phyloP scores from a whole-genome alignment of 2,113 vertebrate genomes.

The Sisor rabdophorus region DNA sequence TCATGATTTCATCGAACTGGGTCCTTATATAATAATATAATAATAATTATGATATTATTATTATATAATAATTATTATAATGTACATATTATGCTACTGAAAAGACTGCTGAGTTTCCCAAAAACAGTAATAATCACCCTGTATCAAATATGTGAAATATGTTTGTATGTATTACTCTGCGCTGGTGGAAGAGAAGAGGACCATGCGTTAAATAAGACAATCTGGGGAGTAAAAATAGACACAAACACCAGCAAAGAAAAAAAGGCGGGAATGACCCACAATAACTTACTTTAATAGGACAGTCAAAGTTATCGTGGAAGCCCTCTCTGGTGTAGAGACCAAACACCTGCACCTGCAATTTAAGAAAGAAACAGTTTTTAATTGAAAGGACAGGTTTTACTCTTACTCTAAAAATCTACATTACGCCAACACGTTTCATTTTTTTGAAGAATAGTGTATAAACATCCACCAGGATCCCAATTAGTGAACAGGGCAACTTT shows the following conservation, averaged over 20 bases:
- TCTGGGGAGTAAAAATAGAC: neutral
- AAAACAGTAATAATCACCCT: too few relatives aligned
- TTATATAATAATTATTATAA: too few relatives aligned
- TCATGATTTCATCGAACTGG: too few relatives aligned
- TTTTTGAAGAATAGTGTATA: conserved; percentile 38
- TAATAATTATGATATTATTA: too few relatives aligned
- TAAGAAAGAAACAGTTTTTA: conserved; percentile 29
- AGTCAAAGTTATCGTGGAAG: conserved; percentile 95
- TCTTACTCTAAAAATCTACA: conserved; percentile 24
- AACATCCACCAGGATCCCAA: conserved; percentile 66
- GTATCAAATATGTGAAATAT: too few relatives aligned
- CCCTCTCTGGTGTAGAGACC: conserved; percentile 93
- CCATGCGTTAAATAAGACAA: too few relatives aligned
- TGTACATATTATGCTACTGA: too few relatives aligned
- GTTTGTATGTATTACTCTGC: too few relatives aligned
- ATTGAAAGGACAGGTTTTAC: conserved; percentile 10
- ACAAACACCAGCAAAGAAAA: conserved; percentile 11
- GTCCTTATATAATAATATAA: too few relatives aligned
- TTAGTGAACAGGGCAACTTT: conserved; percentile 69
- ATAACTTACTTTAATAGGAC: conserved; percentile 90
- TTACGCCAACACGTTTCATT: conserved; percentile 22
- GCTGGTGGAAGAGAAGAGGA: too few relatives aligned
- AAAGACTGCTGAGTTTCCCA: too few relatives aligned
- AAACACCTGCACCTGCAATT: conserved; percentile 87
- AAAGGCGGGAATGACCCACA: conserved; percentile 1